Evolutionary conservation across 2,888 invertebrate species (phyloP).

Genomic region (Rhopalosiphum nymphaeae): DNA sequence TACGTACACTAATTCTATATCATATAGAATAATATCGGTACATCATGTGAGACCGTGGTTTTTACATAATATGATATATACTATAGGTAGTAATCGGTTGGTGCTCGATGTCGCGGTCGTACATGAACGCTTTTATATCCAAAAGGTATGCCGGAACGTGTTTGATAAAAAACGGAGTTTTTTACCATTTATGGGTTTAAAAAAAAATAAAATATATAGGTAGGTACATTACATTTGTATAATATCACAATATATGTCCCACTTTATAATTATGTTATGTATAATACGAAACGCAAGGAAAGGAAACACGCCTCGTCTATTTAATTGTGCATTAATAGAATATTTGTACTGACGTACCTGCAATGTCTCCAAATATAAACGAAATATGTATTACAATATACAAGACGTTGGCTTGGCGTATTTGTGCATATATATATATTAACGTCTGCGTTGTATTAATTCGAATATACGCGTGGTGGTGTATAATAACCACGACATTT

Average conservation of each 20-base stretch:
- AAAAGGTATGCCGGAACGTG: conserved; percentile 19
- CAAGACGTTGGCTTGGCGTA: neutral
- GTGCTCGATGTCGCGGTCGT: neutral
- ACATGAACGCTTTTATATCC: neutral
- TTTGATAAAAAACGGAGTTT: conserved; percentile 18
- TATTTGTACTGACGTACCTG: neutral
- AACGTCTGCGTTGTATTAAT: neutral
- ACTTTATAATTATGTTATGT: neutral
- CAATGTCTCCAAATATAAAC: neutral
- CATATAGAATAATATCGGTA: neutral
- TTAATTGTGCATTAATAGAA: neutral
- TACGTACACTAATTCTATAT: neutral
- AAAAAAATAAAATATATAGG: neutral
- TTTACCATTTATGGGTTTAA: conserved; percentile 4
- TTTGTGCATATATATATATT: neutral
- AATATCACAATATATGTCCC: neutral
- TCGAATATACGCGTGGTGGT: neutral
- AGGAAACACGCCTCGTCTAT: neutral
- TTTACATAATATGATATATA: neutral
- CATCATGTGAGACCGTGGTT: neutral
- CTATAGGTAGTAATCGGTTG: neutral
- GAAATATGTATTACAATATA: neutral
- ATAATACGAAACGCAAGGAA: neutral
- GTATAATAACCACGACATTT: neutral
- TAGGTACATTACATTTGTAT: neutral